These are phyloP conservation scores for Piezodorus guildinii DNA, from an alignment of 1,140 invertebrate species.

Conservation along the genomic window DNA sequence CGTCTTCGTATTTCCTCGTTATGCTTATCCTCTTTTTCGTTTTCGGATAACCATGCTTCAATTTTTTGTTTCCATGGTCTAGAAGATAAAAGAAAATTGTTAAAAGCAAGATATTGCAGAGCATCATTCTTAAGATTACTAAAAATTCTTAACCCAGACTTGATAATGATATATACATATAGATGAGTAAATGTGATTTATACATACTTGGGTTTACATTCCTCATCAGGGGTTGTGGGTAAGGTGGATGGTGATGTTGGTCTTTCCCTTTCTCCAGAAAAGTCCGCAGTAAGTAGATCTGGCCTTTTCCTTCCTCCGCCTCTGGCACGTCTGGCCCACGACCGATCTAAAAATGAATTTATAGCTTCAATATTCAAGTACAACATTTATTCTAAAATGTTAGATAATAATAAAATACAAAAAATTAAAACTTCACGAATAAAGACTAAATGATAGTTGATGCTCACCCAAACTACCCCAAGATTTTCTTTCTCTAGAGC, in stretches of 20 bases:
- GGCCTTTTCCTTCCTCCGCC: constrained; percentile 51
- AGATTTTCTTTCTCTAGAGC: constrained; percentile 64
- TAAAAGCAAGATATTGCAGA: not conserved
- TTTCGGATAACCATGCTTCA: constrained; percentile 78
- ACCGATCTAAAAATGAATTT: constrained; percentile 51
- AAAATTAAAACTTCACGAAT: no score
- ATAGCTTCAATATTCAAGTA: not conserved
- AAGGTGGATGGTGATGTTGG: constrained; percentile 57
- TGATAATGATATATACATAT: no score
- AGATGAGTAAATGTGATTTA: not conserved
- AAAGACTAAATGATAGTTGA: no score
- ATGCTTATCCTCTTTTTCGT: constrained; percentile 67
- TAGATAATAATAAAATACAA: no score
- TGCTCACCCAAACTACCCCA: constrained; percentile 64
- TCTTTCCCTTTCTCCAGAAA: constrained; percentile 55
- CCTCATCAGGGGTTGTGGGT: constrained; percentile 36
- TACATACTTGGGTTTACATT: constrained; percentile 38
- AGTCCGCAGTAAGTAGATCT: constrained; percentile 56
- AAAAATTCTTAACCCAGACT: no score
- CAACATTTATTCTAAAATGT: not conserved
- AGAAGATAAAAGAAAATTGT: constrained; percentile 25
- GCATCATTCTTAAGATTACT: not conserved
- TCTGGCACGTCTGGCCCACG: constrained; percentile 68
- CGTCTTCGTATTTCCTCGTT: constrained; percentile 49
- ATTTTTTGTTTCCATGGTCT: constrained; percentile 78